These are phyloP conservation scores for Heliconius charithonia DNA, from an alignment of 2,888 invertebrate species.

Conservation along the genomic window DNA sequence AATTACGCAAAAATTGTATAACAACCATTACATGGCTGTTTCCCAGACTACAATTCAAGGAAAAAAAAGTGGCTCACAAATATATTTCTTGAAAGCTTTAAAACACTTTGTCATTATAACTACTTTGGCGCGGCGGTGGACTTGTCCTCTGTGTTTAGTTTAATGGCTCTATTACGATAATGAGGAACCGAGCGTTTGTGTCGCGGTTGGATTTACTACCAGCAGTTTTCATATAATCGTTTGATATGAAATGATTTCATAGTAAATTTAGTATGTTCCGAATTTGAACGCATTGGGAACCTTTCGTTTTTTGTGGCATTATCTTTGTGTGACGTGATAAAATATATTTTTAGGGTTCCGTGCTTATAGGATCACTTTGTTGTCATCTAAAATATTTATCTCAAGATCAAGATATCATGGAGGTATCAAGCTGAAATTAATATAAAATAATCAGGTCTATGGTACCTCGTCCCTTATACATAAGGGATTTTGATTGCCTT, in stretches of 20 bases:
- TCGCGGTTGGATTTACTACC: conserved; percentile 47
- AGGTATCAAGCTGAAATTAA: no score
- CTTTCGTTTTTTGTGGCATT: not conserved
- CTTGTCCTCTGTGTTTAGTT: conserved; percentile 56
- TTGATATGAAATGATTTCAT: not conserved
- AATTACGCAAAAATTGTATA: conserved; percentile 2
- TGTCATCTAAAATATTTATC: no score
- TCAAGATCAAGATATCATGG: no score
- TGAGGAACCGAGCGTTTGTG: conserved; percentile 57
- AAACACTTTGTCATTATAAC: conserved; percentile 30
- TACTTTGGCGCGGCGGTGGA: conserved; percentile 26
- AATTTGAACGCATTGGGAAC: not conserved
- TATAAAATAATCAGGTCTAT: no score
- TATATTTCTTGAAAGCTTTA: conserved; percentile 26
- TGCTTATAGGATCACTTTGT: no score
- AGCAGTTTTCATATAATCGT: conserved; percentile 52
- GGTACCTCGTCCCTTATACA: no score
- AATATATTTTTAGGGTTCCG: not conserved
- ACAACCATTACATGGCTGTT: not conserved
- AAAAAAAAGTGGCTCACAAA: conserved; percentile 22
- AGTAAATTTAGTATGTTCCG: not conserved
- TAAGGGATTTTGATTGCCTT: no score
- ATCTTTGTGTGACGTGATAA: not conserved
- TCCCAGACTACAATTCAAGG: not conserved
- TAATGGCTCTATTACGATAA: conserved; percentile 74